Evolutionary conservation across 2,797 vertebrate species (phyloP).

Genomic region (Rhinogobio ventralis): DNA sequence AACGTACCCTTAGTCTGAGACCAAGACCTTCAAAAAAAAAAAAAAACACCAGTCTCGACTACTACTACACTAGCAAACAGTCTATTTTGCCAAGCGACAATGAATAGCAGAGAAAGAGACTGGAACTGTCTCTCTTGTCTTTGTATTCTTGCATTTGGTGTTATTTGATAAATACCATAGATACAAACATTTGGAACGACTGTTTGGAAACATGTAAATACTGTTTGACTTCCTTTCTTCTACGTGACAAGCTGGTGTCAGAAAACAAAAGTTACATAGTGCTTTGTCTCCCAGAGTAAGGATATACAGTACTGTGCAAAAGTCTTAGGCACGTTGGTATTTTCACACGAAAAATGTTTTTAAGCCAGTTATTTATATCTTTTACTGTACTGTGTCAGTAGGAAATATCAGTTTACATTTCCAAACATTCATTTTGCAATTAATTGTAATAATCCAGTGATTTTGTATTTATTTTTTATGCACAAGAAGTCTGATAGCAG

Average conservation of each 20-base stretch:
- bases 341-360: too few species aligned
- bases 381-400: too few species aligned
- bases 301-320: too few species aligned
- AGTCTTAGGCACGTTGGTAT: too few species aligned
- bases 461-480: too few species aligned
- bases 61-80: background rate
- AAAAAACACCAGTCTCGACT: background rate
- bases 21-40: background rate
- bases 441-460: too few species aligned
- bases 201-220: background rate
- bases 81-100: background rate
- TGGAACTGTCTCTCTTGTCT: background rate
- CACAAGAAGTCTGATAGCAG: too few species aligned
- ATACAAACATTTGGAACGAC: background rate
- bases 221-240: background rate
- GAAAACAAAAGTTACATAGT: background rate
- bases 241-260: background rate
- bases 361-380: too few species aligned
- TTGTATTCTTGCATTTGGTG: background rate
- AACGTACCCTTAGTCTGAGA: too few species aligned
- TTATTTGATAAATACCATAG: background rate
- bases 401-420: too few species aligned
- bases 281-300: background rate
- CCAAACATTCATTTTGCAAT: too few species aligned
- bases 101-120: background rate